A percentile compares a stretch with the other conserved stretches of the same genome.
These are phyloP conservation scores for Pseudococcus jackbeardsleyi DNA, from an alignment of 2,888 invertebrate genomes.

Conservation along the genomic window DNA sequence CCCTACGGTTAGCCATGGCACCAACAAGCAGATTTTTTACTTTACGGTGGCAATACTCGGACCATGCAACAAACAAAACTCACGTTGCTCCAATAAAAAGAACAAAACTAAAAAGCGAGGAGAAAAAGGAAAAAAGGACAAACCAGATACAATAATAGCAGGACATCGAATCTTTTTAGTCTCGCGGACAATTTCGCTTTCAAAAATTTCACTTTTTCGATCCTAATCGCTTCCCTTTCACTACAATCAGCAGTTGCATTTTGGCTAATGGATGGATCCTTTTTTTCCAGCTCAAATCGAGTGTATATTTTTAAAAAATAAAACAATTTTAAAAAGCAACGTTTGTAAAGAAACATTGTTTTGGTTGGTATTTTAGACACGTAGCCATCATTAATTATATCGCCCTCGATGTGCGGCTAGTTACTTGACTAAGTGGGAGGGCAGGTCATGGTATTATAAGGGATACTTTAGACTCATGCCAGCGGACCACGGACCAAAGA, in stretches of 20 bases:
- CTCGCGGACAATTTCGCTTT: slow-evolving; percentile 39
- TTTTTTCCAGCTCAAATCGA: not conserved
- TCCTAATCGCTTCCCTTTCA: slow-evolving; percentile 50
- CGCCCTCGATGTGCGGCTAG: slow-evolving; percentile 46
- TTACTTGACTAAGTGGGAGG: slow-evolving; percentile 52
- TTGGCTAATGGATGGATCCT: not conserved
- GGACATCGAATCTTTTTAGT: not conserved
- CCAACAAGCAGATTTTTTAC: slow-evolving; percentile 18
- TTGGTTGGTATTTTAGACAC: slow-evolving; percentile 48
- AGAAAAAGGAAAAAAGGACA: not conserved
- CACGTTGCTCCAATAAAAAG: not conserved
- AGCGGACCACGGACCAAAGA: not conserved
- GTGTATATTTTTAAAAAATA: not conserved
- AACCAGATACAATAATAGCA: not conserved
- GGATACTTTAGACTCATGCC: not conserved
- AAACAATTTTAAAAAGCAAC: slow-evolving; percentile 18
- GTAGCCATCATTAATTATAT: slow-evolving; percentile 50
- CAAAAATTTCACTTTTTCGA: slow-evolving; percentile 40
- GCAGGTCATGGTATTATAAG: slow-evolving; percentile 38
- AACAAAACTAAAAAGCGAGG: not conserved
- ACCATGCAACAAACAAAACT: not conserved
- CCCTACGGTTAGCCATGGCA: not conserved
- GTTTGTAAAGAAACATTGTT: slow-evolving; percentile 52
- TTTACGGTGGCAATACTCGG: slow-evolving; percentile 17
- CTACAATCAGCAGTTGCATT: slow-evolving; percentile 34